These are phyloP conservation scores for Babylonia areolata DNA, from an alignment of 1,140 invertebrate species.

Conservation along the genomic window DNA sequence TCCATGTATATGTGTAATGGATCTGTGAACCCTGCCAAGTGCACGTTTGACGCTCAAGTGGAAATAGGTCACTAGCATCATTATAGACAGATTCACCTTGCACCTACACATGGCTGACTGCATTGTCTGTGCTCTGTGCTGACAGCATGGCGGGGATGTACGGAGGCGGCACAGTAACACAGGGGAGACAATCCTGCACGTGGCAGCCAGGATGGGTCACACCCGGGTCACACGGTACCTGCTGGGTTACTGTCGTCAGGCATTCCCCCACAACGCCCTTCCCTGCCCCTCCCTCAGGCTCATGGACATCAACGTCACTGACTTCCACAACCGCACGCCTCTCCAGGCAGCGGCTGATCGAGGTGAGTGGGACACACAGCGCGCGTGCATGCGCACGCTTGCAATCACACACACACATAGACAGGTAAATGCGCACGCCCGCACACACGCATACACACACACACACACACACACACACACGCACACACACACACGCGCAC, in stretches of 20 bases:
- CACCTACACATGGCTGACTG: too few species aligned
- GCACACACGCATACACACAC: background rate
- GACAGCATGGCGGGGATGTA: constrained; percentile 67
- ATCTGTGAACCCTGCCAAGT: too few species aligned
- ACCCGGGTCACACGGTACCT: constrained; percentile 58
- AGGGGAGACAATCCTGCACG: constrained; percentile 65
- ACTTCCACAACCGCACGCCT: constrained; percentile 63
- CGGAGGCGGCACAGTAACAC: constrained; percentile 57
- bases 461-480: constrained; percentile 21
- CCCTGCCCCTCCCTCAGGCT: background rate
- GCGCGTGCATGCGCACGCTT: too few species aligned
- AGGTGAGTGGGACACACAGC: constrained; percentile 49
- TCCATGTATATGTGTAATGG: too few species aligned
- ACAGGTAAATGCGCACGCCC: too few species aligned
- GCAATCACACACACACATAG: too few species aligned
- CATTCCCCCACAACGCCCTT: constrained; percentile 34
- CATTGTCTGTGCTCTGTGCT: background rate
- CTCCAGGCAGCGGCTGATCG: constrained; percentile 69
- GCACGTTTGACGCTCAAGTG: too few species aligned
- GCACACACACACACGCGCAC: background rate
- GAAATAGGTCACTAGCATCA: too few species aligned
- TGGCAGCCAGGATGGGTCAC: constrained; percentile 61
- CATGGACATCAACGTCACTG: constrained; percentile 68
- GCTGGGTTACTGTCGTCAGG: constrained; percentile 42
- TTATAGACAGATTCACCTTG: too few species aligned